These are phyloP conservation scores for Mus minutoides DNA, from an alignment of 2,797 vertebrate species.

Conservation along the genomic window DNA sequence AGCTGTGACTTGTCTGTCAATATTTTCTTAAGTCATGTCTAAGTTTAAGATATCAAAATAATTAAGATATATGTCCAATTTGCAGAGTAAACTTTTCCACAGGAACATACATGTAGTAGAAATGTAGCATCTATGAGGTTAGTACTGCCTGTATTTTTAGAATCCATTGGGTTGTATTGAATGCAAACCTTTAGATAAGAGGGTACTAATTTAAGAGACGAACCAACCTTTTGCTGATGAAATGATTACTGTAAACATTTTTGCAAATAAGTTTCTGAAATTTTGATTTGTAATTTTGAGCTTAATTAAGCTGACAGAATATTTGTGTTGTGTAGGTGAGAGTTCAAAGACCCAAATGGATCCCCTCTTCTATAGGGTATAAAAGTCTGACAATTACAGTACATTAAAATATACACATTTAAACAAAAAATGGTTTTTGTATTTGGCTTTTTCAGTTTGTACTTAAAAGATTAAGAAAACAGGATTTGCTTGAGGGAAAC, in stretches of 20 bases:
- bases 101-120: background rate
- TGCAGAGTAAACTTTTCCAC: background rate
- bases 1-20: background rate
- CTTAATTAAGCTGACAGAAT: background rate
- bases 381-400: background rate
- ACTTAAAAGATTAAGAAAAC: conserved; percentile 46
- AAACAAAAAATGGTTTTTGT: background rate
- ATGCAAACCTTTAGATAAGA: background rate
- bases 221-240: background rate
- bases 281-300: background rate
- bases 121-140: background rate
- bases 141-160: background rate
- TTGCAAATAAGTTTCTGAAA: conserved; percentile 3
- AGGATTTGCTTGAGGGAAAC: conserved; percentile 48
- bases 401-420: background rate
- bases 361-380: background rate
- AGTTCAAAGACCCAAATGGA: background rate
- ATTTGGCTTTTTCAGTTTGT: conserved; percentile 18
- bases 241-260: background rate
- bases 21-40: background rate
- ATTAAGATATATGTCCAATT: background rate
- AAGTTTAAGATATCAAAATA: background rate
- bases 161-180: background rate
- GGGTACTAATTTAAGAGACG: background rate
- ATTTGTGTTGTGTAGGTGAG: background rate